Percentiles rank a stretch among this genome's conserved stretches.
phyloP scores from a whole-genome alignment of 2,113 vertebrate genomes.

The Zapus hudsonius region DNA sequence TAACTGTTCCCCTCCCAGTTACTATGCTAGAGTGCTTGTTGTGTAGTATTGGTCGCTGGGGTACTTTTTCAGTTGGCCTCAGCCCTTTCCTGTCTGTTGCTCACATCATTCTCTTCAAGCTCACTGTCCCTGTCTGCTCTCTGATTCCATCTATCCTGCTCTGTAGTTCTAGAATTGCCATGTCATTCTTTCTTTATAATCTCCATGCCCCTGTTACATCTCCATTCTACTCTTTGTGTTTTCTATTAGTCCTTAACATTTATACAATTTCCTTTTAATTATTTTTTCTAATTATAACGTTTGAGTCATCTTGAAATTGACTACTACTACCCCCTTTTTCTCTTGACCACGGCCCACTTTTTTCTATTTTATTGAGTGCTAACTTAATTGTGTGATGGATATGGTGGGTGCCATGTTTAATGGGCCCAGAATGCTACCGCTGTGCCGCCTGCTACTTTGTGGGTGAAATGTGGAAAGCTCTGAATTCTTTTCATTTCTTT shows the following conservation, averaged over 20 bases:
- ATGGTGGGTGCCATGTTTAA: not conserved
- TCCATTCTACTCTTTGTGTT: not conserved
- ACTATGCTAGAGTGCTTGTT: not conserved
- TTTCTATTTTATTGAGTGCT: slow-evolving; percentile 11
- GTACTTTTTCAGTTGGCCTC: not conserved
- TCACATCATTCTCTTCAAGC: not conserved
- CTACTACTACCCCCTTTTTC: not conserved
- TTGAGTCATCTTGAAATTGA: not conserved
- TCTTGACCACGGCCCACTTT: slow-evolving; percentile 1
- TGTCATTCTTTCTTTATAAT: not conserved
- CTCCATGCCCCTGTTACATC: not conserved
- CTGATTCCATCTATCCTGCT: not conserved
- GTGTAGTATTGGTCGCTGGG: not conserved
- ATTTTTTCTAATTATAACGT: not conserved
- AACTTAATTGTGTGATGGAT: not conserved
- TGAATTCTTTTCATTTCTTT: slow-evolving; percentile 27
- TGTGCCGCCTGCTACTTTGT: not conserved
- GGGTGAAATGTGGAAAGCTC: not conserved
- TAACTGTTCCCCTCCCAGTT: not conserved
- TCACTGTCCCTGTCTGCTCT: not conserved
- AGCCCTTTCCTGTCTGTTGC: not conserved
- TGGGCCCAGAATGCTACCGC: no score
- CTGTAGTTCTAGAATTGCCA: not conserved
- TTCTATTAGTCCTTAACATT: not conserved
- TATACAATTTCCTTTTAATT: not conserved